These are phyloP conservation scores for Leptinotarsa peninsularis DNA, from an alignment of 2,888 invertebrate genomes.

Conservation along the genomic window DNA sequence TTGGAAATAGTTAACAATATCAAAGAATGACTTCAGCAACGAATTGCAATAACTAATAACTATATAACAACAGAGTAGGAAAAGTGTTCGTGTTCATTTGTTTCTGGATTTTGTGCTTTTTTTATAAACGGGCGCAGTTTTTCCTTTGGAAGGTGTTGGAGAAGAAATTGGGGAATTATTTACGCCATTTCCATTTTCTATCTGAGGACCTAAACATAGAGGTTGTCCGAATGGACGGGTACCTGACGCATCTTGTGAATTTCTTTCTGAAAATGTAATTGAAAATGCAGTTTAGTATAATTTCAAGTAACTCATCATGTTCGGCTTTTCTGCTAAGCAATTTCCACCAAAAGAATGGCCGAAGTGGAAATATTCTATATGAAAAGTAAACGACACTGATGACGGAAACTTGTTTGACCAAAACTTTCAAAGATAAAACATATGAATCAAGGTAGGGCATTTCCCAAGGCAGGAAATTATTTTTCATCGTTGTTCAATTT, in stretches of 20 bases:
- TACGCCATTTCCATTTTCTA: slow-evolving; percentile 64
- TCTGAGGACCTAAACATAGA: slow-evolving; percentile 72
- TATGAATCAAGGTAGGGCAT: neutral
- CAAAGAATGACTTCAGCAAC: slow-evolving; percentile 50
- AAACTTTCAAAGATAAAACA: neutral
- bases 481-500: too few relatives aligned
- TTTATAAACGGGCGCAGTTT: slow-evolving; percentile 49
- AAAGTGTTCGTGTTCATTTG: slow-evolving; percentile 30
- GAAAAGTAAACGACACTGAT: neutral
- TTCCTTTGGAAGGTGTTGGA: slow-evolving; percentile 61
- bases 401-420: neutral
- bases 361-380: neutral
- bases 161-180: slow-evolving; percentile 59
- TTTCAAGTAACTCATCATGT: neutral
- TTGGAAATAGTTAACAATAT: slow-evolving; percentile 55
- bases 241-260: slow-evolving; percentile 64
- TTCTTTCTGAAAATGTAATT: slow-evolving; percentile 62
- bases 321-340: neutral
- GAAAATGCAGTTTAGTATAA: slow-evolving; percentile 30
- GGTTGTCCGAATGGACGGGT: slow-evolving; percentile 76
- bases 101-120: slow-evolving; percentile 50
- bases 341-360: neutral
- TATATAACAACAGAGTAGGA: slow-evolving; percentile 33
- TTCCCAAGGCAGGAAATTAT: too few relatives aligned
- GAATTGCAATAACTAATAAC: slow-evolving; percentile 27